These are phyloP conservation scores for Pelodiscus sinensis DNA, from an alignment of 2,113 vertebrate genomes.

Conservation along the genomic window DNA sequence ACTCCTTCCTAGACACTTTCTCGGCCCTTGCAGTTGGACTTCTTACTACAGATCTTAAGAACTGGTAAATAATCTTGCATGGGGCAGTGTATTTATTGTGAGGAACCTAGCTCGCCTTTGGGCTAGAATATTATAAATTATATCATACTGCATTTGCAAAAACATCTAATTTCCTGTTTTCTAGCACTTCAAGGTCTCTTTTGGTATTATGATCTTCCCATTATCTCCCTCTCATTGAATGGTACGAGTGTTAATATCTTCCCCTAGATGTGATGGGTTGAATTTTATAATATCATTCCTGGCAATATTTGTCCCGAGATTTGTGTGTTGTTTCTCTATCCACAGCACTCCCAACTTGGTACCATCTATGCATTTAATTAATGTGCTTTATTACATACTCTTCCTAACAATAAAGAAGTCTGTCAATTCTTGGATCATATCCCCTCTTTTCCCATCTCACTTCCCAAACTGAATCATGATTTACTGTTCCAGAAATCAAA, in stretches of 20 bases:
- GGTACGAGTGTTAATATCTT: background rate
- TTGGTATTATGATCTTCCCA: background rate
- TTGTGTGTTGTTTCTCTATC: background rate
- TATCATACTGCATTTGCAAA: background rate
- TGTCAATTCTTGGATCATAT: background rate
- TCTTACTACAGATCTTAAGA: background rate
- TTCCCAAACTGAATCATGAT: background rate
- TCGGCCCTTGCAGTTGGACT: background rate
- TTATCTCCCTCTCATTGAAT: background rate
- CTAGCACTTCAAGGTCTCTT: background rate
- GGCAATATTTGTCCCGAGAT: background rate
- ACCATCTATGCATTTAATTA: background rate
- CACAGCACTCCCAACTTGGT: background rate
- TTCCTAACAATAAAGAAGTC: background rate
- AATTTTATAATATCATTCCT: background rate
- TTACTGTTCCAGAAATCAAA: background rate
- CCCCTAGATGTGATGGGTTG: background rate
- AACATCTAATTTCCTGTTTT: background rate
- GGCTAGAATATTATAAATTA: background rate
- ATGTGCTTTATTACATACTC: background rate
- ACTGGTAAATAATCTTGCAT: background rate
- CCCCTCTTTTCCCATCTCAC: background rate
- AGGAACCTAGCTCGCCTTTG: background rate
- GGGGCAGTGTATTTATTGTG: background rate
- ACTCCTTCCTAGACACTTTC: background rate